Percentiles rank a stretch among this genome's conserved stretches.
These are phyloP conservation scores for Thalpophila matura DNA, from an alignment of 2,888 invertebrate species.

Conservation along the genomic window DNA sequence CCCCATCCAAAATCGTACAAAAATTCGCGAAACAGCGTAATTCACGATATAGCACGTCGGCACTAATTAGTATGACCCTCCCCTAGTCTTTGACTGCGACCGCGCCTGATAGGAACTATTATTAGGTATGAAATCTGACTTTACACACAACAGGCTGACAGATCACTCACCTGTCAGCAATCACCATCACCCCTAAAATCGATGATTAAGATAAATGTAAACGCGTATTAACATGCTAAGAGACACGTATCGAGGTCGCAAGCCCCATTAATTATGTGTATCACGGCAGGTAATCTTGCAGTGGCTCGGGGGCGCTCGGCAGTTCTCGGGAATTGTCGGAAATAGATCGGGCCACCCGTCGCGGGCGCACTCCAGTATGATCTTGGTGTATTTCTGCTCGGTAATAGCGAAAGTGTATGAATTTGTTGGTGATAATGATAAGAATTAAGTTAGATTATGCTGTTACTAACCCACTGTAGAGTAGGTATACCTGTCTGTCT, in stretches of 20 bases:
- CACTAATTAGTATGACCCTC: too few relatives aligned
- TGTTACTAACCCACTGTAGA: too few relatives aligned
- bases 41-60: too few relatives aligned
- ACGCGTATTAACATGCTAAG: slow-evolving; percentile 53
- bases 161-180: slow-evolving; percentile 36
- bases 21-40: too few relatives aligned
- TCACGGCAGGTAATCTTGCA: slow-evolving; percentile 58
- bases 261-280: slow-evolving; percentile 59
- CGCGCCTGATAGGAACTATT: too few relatives aligned
- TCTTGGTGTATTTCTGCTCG: slow-evolving; percentile 38
- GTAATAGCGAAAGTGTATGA: slow-evolving; percentile 15
- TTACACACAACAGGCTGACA: not conserved
- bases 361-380: slow-evolving; percentile 40
- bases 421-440: too few relatives aligned
- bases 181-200: slow-evolving; percentile 26
- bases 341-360: slow-evolving; percentile 66
- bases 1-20: too few relatives aligned
- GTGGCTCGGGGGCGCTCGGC: slow-evolving; percentile 57
- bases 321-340: slow-evolving; percentile 63
- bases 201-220: slow-evolving; percentile 54
- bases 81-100: too few relatives aligned
- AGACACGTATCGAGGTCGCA: slow-evolving; percentile 55
- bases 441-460: too few relatives aligned
- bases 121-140: too few relatives aligned
- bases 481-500: too few relatives aligned